phyloP scores from a whole-genome alignment of 2,113 vertebrate species.

The Turdus rufiventris region DNA sequence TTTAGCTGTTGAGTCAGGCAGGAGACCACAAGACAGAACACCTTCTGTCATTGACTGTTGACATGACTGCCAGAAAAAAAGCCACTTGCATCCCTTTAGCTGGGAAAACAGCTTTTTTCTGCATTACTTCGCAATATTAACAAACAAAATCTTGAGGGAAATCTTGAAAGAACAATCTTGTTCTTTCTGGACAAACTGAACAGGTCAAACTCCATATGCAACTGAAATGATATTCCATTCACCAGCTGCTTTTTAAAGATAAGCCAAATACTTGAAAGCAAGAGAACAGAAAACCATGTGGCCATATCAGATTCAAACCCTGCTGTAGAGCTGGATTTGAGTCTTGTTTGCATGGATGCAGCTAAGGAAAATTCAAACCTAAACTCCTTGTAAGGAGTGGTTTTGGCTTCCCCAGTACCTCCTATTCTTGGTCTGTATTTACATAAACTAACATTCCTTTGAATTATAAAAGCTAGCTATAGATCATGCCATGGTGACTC shows the following conservation, averaged over 20 bases:
- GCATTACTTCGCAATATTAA: background rate
- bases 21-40: background rate
- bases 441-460: background rate
- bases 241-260: background rate
- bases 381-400: background rate
- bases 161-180: background rate
- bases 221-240: background rate
- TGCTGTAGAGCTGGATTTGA: background rate
- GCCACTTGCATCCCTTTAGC: background rate
- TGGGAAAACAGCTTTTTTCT: background rate
- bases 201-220: background rate
- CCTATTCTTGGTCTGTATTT: background rate
- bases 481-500: background rate
- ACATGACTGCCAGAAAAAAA: background rate
- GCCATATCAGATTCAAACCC: background rate
- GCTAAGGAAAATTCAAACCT: background rate
- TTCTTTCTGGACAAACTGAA: background rate
- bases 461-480: background rate
- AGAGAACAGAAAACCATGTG: background rate
- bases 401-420: background rate
- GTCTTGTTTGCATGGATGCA: background rate
- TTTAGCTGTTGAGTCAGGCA: background rate
- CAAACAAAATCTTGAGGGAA: background rate
- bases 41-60: background rate
- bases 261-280: background rate